Evolutionary conservation across 2,797 vertebrate genomes (phyloP).

Genomic region (Diglossa cyanea): DNA sequence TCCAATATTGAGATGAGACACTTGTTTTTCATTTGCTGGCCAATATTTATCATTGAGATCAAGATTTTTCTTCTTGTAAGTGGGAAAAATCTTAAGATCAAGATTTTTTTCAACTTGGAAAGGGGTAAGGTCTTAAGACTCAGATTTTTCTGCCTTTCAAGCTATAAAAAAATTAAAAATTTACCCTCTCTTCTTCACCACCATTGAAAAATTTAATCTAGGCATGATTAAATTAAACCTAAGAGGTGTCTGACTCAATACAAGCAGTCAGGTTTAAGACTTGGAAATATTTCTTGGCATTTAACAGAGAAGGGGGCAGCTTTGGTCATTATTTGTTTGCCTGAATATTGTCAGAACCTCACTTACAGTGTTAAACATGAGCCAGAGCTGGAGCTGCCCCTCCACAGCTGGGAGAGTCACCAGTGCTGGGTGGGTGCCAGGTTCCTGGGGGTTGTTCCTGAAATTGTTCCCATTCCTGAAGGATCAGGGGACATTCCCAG

Average conservation of each 20-base stretch:
- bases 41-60: neutral
- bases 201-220: neutral
- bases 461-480: too few species aligned
- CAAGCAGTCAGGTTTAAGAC: neutral
- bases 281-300: neutral
- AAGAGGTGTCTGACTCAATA: neutral
- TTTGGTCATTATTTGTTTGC: neutral
- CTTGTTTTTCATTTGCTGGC: neutral
- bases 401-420: too few species aligned
- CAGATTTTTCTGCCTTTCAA: neutral
- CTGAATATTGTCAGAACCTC: neutral
- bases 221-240: neutral
- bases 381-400: too few species aligned
- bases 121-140: neutral
- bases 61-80: neutral
- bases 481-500: too few species aligned
- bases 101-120: neutral
- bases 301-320: neutral
- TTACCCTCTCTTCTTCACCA: neutral
- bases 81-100: neutral
- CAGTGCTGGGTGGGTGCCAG: too few species aligned
- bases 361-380: fast-evolving
- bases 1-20: neutral
- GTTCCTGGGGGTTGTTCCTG: too few species aligned
- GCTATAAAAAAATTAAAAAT: neutral